Evolutionary conservation across 2,888 invertebrate species (phyloP), one percentile per base, ranked within the genome.

Genomic region (Autographa pulchrina): DNA sequence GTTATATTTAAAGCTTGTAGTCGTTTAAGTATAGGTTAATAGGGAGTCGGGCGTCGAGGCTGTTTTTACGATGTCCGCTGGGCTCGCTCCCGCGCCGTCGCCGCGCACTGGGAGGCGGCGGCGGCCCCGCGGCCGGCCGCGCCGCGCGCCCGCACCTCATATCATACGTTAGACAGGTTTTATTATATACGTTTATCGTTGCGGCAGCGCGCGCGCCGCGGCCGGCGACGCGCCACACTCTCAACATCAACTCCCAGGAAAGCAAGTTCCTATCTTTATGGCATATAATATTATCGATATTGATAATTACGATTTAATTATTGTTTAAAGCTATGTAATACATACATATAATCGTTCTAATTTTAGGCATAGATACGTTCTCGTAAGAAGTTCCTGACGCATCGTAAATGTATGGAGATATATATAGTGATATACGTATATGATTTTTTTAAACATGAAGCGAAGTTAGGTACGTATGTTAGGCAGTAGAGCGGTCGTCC

Each of bases 231-330:
- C 94, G 94, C 91, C 86, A 88, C 83, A 92, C 91, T 88, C 88
- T 90, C 87, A 92, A 88, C 96, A 96, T 95, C 96, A 92, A 93
- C 95, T 94, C 96, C 96, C 96, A 96, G 96, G 94, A 95, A 96
- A 96, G 95, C 96, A 96, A 96, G 96, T 96, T 96, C 96, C 96
- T 96, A 96, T 96, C 96, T 96, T 96, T 96, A 96, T 96, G 96
- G 96, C 96, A 96, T 96, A 96, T 96, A 96, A 96, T 96, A 96
- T 96, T 96, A 96, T 96, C 96, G 95, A 95, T 96, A 96, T 95
- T 96, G 96, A 95, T 96, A 96, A 96, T 96, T 96, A 96, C 96
- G 95, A 95, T 96, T 96, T 96, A 96, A 96, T 96, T 95, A 96
- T 96, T 96, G 96, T 96, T 96, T 96, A 96, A 96, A 96, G 96